These are phyloP conservation scores for Falco naumanni DNA, from an alignment of 2,797 vertebrate species.

Conservation along the genomic window DNA sequence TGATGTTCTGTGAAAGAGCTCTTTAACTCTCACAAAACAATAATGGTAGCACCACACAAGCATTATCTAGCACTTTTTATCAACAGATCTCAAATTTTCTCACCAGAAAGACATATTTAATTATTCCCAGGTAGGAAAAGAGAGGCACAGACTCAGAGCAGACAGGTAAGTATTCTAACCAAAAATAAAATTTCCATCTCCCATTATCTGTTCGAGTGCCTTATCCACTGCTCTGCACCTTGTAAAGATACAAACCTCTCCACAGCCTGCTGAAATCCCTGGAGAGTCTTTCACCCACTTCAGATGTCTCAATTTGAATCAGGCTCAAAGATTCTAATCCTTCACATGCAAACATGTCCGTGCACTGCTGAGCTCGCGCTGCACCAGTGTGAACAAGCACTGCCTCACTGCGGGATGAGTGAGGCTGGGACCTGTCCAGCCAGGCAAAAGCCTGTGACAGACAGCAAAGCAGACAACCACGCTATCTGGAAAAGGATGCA, in stretches of 20 bases:
- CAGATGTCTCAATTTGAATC: neutral
- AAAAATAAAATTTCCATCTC: neutral
- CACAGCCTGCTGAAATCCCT: neutral
- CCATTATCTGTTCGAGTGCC: neutral
- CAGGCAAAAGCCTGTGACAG: neutral
- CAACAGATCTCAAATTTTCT: neutral
- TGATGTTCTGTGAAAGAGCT: neutral
- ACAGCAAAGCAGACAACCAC: neutral
- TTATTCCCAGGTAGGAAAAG: neutral
- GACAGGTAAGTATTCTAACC: neutral
- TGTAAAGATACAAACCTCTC: neutral
- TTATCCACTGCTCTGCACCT: neutral
- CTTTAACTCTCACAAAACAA: neutral
- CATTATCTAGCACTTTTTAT: neutral
- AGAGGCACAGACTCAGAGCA: neutral
- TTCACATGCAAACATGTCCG: accelerated
- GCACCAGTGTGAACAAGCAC: neutral
- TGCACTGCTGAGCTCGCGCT: neutral
- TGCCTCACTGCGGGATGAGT: neutral
- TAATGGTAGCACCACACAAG: neutral
- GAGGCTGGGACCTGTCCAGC: neutral
- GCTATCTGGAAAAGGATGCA: neutral
- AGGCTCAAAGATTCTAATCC: neutral
- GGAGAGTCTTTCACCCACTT: neutral
- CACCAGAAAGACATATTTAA: neutral